Evolutionary conservation across 2,888 invertebrate species (phyloP), one percentile per base, ranked within the genome.

Genomic region (Hyppa rectilinea): DNA sequence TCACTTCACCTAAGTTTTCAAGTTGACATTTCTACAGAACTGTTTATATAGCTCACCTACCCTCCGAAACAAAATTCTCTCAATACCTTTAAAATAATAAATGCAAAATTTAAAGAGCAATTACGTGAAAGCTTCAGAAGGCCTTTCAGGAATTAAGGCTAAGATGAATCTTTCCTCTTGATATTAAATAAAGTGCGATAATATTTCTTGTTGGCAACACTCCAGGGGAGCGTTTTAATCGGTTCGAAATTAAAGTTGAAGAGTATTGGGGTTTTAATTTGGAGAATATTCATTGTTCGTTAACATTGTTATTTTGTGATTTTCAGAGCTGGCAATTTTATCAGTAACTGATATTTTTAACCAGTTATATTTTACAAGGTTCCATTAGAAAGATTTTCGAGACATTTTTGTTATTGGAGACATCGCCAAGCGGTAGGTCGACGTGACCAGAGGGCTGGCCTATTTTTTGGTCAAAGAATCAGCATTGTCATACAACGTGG

Each of bases 91-190:
- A 40, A 34, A 77, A 26, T 61, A 69, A 52, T 56, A 64, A 78
- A 78, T 61, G 23, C 36, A 2, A 60, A 81, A 60, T 67, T 76
- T 60, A 47, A 64, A 61, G n/a, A 71, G 50, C 50, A 78, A 71
- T 82, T 78, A 67, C 1, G 20, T 43, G n/a, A 56, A 56, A 66
- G 55, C 49, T 31, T 52, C 12, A 10, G 29, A 29, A 45, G 23
- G 29, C 52, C 23, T 63, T 56, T 26, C 36, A 26, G 12, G 14
- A 81, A 68, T 70, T 45, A 71, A 43, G 26, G 26, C 36, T 1
- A 6, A 60, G 50, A 70, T 53, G 26, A 70, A 55, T 70, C 45
- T 58, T 10, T 43, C 20, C 38, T 14, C n/a, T 52, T 60, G 26
- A 36, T 60, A 78, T 78, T 60, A 62, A 63, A 70, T 70, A 78